Evolutionary conservation across 92 coral and sea anemone species (phyloP), one percentile per base, ranked within the genome.

Genomic region (Pocillopora grandis): DNA sequence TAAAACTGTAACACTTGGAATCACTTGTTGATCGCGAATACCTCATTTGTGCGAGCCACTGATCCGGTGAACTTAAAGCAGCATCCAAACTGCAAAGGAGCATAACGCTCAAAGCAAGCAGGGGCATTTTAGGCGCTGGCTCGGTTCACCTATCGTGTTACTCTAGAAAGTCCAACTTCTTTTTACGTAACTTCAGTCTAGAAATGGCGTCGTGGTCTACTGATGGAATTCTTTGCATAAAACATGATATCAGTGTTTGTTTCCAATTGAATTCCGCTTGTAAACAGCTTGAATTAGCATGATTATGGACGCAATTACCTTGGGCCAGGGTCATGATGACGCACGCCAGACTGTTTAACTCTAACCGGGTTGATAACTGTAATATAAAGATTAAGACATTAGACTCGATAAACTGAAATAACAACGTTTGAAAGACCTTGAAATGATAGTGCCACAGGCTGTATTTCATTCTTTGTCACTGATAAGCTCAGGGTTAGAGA

Each of bases 21-120:
- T n/a, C 62, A 21, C 59, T 71, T 33, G 71, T 71, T 33, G 71
- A n/a, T 33, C 85, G 77, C 18, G 69, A 31, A 81, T 81, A 10
- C 20, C 76, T 67, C 12, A 19, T 57, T n/a, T 10, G 76, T 3
- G 52, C 52, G 52, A 42, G 52, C 52, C 52, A 42, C 52, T 42
- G 5, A 42, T 42, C 52, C 52, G 10, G 37, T 0, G 62, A 81
- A 27, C 21, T 36, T 61, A 58, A 37, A 58, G 36, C 76, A 80
- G 36, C 67, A 68, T 61, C 62, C n/a, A 81, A 21, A 37, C 77
- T 17, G 36, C 63, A 60, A 37, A 81, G 27, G 66, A 81, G 60
- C 21, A 71, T 20, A 58, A 36, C 55, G 33, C 17, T 70, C 17
- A 62, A 10, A 9, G 55, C 52, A 18, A 13, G 62, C 20, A 58